These are phyloP conservation scores for Hippocampus zosterae DNA, from an alignment of 2,113 vertebrate genomes.

Conservation along the genomic window DNA sequence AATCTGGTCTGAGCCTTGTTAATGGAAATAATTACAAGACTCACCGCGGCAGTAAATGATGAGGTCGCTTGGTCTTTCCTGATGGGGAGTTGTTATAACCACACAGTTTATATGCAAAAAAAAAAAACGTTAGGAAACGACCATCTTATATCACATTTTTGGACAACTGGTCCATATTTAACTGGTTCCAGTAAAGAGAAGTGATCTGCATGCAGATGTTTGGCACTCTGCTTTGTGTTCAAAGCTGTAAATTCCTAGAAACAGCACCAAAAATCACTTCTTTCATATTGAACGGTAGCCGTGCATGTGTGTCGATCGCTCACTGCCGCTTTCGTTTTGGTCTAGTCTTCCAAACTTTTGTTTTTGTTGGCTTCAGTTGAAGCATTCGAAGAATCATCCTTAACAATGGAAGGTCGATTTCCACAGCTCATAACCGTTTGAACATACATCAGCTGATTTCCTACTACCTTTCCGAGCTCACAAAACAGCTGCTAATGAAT, in stretches of 20 bases:
- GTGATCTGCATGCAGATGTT: conserved; percentile 1
- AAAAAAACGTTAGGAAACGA: conserved; percentile 14
- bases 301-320: not conserved
- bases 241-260: not conserved
- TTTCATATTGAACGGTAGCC: not conserved
- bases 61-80: conserved; percentile 19
- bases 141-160: conserved; percentile 28
- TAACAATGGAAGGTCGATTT: not conserved
- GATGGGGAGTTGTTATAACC: conserved; percentile 22
- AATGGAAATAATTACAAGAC: conserved; percentile 28
- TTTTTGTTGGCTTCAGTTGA: not conserved
- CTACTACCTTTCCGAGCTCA: conserved; percentile 5
- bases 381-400: conserved; percentile 13
- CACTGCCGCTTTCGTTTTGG: not conserved
- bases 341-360: not conserved
- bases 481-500: conserved; percentile 28
- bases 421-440: conserved; percentile 10
- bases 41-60: conserved; percentile 31
- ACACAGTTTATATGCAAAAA: conserved; percentile 32
- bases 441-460: conserved; percentile 18
- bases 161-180: conserved; percentile 29
- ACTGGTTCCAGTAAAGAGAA: conserved; percentile 12
- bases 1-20: conserved; percentile 26
- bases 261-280: not conserved
- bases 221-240: not conserved